Evolutionary conservation across 2,888 invertebrate species (phyloP), one percentile per base, ranked within the genome.

Genomic region (Theodoxus fluviatilis): DNA sequence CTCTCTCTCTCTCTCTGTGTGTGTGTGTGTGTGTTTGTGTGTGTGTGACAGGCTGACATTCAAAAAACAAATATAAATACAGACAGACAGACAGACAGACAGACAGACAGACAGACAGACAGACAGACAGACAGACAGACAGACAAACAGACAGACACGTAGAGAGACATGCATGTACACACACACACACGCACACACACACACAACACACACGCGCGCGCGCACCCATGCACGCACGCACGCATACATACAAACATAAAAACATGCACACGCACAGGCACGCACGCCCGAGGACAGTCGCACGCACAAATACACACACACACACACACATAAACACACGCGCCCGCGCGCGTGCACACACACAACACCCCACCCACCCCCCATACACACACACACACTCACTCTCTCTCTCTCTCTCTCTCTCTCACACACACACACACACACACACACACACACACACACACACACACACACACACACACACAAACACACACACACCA

Each of bases 71-170:
- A n/a, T n/a, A n/a, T n/a, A n/a, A n/a, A n/a, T n/a, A n/a, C n/a
- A n/a, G n/a, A n/a, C n/a, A n/a, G n/a, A n/a, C n/a, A n/a, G n/a
- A n/a, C 65, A 65, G 43, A 43, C 47, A 65, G 43, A 65, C 65
- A 43, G 43, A 43, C 47, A 43, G 43, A 43, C 65, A 43, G 43
- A 65, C 65, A 28, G 31, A 65, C 47, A 43, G 43, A 65, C 64
- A 43, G 43, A 43, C 64, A 43, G 25, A 40, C 40, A 31, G 40
- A 40, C 64, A 40, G 40, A 40, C 64, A n/a, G 40, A 9, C 64
- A 6, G 40, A 33, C 64, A n/a, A 38, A 33, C 64, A n/a, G 40
- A 33, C 40, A 18, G 40, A 40, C 40, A 18, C 40, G 31, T 7
- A 33, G 31, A 25, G 40, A n/a, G 40, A 40, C 64, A n/a, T 40